phyloP scores from a whole-genome alignment of 2,888 invertebrate genomes.

The Eupithecia vulgata region DNA sequence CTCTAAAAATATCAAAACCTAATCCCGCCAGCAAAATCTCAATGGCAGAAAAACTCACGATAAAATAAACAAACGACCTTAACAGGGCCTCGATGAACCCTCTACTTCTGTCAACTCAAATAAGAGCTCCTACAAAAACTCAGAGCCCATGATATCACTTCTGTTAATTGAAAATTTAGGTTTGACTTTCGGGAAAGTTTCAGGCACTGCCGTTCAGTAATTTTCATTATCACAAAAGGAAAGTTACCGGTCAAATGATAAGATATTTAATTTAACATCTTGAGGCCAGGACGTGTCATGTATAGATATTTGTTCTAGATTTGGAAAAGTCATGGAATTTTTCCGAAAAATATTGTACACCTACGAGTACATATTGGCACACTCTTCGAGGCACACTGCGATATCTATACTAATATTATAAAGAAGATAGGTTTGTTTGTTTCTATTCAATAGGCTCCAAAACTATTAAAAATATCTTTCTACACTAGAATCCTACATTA shows the following conservation, averaged over 20 bases:
- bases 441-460: no score
- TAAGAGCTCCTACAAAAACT: conserved; percentile 30
- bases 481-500: no score
- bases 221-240: conserved; percentile 65
- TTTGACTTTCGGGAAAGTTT: conserved; percentile 67
- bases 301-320: background rate
- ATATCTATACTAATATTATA: no score
- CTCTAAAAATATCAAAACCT: no score
- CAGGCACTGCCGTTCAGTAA: conserved; percentile 35
- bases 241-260: conserved; percentile 61
- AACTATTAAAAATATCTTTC: no score
- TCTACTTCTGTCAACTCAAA: background rate
- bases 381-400: no score
- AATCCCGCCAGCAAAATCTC: no score
- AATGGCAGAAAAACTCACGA: background rate
- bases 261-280: conserved; percentile 26
- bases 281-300: background rate
- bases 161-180: conserved; percentile 60
- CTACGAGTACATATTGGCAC: no score
- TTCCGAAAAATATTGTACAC: no score
- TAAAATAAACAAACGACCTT: conserved; percentile 7
- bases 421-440: no score
- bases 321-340: background rate
- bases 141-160: conserved; percentile 47
- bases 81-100: background rate